phyloP scores from a whole-genome alignment of 2,888 invertebrate species.

The Conus canariensis region DNA sequence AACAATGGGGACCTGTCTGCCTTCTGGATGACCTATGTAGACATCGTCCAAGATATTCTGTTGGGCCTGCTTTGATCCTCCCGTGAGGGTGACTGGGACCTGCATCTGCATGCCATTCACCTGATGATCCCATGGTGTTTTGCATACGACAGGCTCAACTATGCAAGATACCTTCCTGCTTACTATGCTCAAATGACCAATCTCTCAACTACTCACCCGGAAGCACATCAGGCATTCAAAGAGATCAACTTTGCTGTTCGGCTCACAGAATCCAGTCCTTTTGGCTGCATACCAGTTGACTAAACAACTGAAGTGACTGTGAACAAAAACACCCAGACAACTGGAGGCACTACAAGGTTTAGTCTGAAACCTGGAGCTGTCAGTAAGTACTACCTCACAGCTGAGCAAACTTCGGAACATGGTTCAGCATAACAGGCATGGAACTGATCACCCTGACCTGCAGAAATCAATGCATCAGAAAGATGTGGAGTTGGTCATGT shows the following conservation, averaged over 20 bases:
- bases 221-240: constrained; percentile 42
- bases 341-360: constrained; percentile 45
- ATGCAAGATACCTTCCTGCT: constrained; percentile 54
- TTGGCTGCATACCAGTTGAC: constrained; percentile 37
- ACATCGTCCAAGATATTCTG: constrained; percentile 59
- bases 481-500: constrained; percentile 44
- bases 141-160: constrained; percentile 58
- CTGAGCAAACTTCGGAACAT: constrained; percentile 43
- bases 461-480: constrained; percentile 8
- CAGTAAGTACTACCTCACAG: constrained; percentile 40
- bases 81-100: constrained; percentile 53
- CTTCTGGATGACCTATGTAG: constrained; percentile 58
- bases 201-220: constrained; percentile 46
- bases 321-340: constrained; percentile 2
- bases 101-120: constrained; percentile 52
- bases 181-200: constrained; percentile 51
- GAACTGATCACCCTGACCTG: neutral
- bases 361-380: constrained; percentile 35
- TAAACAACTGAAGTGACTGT: constrained; percentile 31
- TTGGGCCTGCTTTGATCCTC: constrained; percentile 52
- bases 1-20: constrained; percentile 35
- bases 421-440: neutral
- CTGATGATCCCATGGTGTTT: constrained; percentile 57
- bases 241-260: constrained; percentile 51
- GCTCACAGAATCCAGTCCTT: constrained; percentile 5